Evolutionary conservation across 2,888 invertebrate species (phyloP).

Genomic region (Spodoptera littoralis): DNA sequence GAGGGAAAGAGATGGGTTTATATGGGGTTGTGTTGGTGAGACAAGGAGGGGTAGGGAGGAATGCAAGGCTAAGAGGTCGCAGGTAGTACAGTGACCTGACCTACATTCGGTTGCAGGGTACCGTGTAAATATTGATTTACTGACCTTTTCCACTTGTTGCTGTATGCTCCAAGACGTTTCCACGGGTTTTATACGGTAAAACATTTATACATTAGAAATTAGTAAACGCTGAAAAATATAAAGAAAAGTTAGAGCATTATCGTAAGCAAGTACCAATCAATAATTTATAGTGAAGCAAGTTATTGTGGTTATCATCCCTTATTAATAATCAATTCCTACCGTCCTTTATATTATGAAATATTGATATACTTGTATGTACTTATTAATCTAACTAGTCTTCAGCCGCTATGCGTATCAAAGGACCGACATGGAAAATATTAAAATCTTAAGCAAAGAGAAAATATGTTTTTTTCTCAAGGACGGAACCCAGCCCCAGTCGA

Average conservation of each 20-base stretch:
- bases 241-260: no score
- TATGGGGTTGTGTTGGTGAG: slow-evolving; percentile 51
- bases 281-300: no score
- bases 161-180: slow-evolving; percentile 61
- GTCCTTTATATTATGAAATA: no score
- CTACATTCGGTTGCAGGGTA: slow-evolving; percentile 82
- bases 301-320: no score
- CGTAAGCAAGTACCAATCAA: no score
- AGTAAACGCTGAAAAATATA: neutral
- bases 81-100: slow-evolving; percentile 87
- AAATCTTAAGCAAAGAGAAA: neutral
- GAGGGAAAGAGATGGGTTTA: slow-evolving; percentile 67
- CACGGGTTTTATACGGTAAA: slow-evolving; percentile 47
- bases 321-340: no score
- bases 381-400: no score
- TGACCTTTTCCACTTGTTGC: slow-evolving; percentile 83
- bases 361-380: no score
- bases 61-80: slow-evolving; percentile 85
- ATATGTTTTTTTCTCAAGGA: no score
- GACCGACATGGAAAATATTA: neutral
- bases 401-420: no score
- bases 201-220: slow-evolving; percentile 1
- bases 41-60: slow-evolving; percentile 69
- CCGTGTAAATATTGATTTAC: slow-evolving; percentile 86
- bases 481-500: no score